Evolutionary conservation across 2,888 invertebrate species (phyloP), one percentile per base, ranked within the genome.

Genomic region (Mesorhabditis spiculigera): DNA sequence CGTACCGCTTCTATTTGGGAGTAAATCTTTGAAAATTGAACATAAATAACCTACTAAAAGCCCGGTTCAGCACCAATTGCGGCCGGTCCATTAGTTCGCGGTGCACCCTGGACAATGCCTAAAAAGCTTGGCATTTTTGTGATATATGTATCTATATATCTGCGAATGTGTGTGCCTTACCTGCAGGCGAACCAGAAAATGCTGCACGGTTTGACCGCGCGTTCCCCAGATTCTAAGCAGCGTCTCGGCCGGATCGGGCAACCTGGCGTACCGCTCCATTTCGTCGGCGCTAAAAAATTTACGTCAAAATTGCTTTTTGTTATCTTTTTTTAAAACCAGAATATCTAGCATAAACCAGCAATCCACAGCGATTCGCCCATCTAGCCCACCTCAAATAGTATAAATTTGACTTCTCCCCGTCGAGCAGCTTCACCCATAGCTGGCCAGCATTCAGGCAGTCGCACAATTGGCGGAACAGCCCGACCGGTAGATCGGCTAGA

Each of bases 131-230:
- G 28, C 28, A 28, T 28, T 42, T 10, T 65, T 10, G 13, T 42
- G 42, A 43, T 50, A 50, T 50, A 50, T 13, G n/a, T 50, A 13
- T 50, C 58, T n/a, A 50, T n/a, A 13, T 50, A 13, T n/a, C n/a
- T 50, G 58, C 8, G 28, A 28, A 28, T 28, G 28, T 28, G 13
- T 63, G n/a, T 63, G 42, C 41, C 10, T 28, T 44, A 71, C 68
- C 68, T 72, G 72, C 4, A 72, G 61, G 43, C 69, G 62, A 16
- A 8, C 43, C 73, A 82, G 73, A 16, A 87, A 76, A 44, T 80
- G 78, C 68, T 74, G 75, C 16, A 87, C 85, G 42, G 82, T 86
- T 78, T 86, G 85, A n/a, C 86, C 87, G 3, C 82, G 80, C 64
- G 85, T 80, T 5, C 86, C 86, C 69, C 87, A 82, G n/a, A 76